Evolutionary conservation across 2,888 invertebrate species (phyloP), one percentile per base, ranked within the genome.

Genomic region (Rambutsinella grinnellia): DNA sequence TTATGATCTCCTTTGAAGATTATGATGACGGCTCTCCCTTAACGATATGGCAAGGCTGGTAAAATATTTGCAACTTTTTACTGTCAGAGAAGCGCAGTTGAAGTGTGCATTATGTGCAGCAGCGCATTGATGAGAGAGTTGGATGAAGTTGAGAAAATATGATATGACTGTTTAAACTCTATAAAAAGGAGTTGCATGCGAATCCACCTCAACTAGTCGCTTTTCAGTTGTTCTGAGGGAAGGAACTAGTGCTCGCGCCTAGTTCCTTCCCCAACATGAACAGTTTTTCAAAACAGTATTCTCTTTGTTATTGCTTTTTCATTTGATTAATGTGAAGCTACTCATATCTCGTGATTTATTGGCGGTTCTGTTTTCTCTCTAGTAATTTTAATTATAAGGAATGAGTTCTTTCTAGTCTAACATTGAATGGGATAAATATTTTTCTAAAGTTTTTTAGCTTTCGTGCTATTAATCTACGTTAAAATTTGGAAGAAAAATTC

Each of bases 161-260:
- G n/a, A n/a, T n/a, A 3, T 51, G 3, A 26, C 53, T 53, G 23
- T 44, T 15, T 19, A 61, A 62, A n/a, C 46, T 72, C 72, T 72
- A 72, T 72, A 72, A 66, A 71, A 66, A 60, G 66, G 46, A 23
- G 49, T 2, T 47, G 17, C 10, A 27, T 24, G 28, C 15, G 44
- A 21, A 24, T 36, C n/a, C 49, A 44, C 26, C 46, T 21, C 56
- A 46, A 66, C 72, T 72, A 72, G 72, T 72, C 72, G 72, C 66
- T 72, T 66, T 66, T 66, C 66, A 66, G 72, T 66, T 58, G 72
- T 60, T 72, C 72, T 66, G 72, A 54, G 72, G 72, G 72, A 72
- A 72, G 72, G 72, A 72, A 72, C 72, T 72, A 44, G 10, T 17
- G n/a, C 24, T 47, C 46, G 3, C 21, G 54, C n/a, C n/a, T 28